Percentiles rank a stretch among this genome's conserved stretches.
Conservation (phyloP, 2,888 invertebrate genomes). For the Pilophorus perplexus region DNA sequence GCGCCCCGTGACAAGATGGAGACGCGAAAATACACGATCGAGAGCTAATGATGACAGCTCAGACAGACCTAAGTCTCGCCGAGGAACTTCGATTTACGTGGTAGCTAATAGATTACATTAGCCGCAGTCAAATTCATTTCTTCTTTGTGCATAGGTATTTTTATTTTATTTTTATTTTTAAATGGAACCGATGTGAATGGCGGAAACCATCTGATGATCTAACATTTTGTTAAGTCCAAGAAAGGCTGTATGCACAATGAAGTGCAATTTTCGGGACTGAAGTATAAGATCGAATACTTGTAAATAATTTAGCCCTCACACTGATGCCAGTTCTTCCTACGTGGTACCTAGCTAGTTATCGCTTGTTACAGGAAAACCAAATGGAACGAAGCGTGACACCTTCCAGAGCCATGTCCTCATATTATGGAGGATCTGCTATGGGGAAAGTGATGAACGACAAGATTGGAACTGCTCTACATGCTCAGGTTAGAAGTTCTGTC, state of each 20-base stretch:
- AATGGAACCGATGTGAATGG: background rate
- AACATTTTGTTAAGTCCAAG: too few species aligned
- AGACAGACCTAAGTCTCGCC: constrained; percentile 33
- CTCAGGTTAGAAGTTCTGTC: too few species aligned
- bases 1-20: constrained; percentile 38
- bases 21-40: constrained; percentile 33
- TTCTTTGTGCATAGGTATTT: background rate
- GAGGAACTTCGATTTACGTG: constrained; percentile 19
- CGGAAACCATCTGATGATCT: background rate
- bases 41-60: constrained; percentile 13
- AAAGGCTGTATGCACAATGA: too few species aligned
- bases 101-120: background rate
- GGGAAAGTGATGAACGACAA: constrained; percentile 25
- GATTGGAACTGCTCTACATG: background rate
- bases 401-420: constrained; percentile 12
- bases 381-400: constrained; percentile 26
- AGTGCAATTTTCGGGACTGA: too few species aligned
- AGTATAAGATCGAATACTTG: too few species aligned
- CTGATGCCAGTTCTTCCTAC: too few species aligned
- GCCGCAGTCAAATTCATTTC: background rate
- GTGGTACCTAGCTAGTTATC: too few species aligned
- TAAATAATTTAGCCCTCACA: too few species aligned
- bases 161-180: background rate
- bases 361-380: constrained; percentile 1
- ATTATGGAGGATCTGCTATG: constrained; percentile 16